Conservation (phyloP, 2,888 invertebrate species). For the Xanthostigma xanthostigma region DNA sequence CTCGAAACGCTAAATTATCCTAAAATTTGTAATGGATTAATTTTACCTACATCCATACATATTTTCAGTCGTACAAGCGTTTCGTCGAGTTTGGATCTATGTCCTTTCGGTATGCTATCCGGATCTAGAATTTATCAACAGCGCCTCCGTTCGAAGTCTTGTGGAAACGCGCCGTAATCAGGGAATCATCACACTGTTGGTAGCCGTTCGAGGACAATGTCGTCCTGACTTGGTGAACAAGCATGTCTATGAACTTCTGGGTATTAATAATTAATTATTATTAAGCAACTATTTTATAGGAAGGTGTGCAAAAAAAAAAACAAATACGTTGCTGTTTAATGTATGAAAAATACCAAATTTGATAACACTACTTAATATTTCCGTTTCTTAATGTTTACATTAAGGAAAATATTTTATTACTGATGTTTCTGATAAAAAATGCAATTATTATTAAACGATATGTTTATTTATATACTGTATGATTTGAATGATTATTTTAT, state of each 20-base stretch:
- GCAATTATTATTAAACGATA: too few relatives aligned
- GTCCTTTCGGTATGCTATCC: conserved; percentile 22
- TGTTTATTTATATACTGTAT: background rate
- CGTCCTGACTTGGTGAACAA: conserved; percentile 24
- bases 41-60: background rate
- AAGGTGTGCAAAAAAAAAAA: too few relatives aligned
- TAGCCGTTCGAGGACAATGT: conserved; percentile 40
- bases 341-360: background rate
- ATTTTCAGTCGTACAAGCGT: conserved; percentile 20
- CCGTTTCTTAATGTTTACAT: too few relatives aligned
- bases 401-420: too few relatives aligned
- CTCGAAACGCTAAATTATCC: too few relatives aligned
- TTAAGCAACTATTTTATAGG: too few relatives aligned
- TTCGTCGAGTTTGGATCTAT: conserved; percentile 21
- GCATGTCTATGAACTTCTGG: conserved; percentile 22
- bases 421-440: too few relatives aligned
- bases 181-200: conserved; percentile 53
- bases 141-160: conserved; percentile 39
- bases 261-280: background rate
- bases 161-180: conserved; percentile 60
- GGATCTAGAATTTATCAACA: conserved; percentile 25
- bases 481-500: conserved; percentile 2
- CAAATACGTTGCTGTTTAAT: too few relatives aligned
- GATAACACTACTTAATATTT: too few relatives aligned
- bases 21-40: too few relatives aligned